phyloP scores from a whole-genome alignment of 2,888 invertebrate genomes.

The Melanchra persicariae region DNA sequence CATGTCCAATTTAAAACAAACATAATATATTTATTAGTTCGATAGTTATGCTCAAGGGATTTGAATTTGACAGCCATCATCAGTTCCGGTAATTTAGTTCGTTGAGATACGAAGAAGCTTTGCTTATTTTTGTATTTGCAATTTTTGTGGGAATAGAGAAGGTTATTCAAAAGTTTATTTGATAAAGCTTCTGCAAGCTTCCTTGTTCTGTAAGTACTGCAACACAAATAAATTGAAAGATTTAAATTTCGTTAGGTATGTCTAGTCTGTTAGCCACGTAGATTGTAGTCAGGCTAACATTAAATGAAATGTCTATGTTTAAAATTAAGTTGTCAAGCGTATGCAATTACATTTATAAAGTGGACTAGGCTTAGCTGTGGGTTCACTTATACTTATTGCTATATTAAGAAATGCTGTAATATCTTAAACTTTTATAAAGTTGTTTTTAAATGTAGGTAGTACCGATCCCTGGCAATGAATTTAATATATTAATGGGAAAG shows the following conservation, averaged over 20 bases:
- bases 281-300: conserved; percentile 22
- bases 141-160: no score
- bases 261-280: background rate
- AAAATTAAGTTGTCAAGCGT: conserved; percentile 51
- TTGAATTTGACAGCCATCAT: no score
- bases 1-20: no score
- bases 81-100: no score
- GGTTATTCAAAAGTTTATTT: background rate
- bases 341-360: conserved; percentile 16
- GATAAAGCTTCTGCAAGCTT: background rate
- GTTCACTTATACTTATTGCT: background rate
- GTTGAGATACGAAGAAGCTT: no score
- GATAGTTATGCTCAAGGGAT: no score
- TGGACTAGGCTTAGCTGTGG: background rate
- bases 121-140: no score
- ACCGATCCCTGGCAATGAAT: no score
- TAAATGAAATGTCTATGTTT: conserved; percentile 35
- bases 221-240: background rate
- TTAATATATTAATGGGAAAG: no score
- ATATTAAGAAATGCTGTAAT: background rate
- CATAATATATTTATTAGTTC: no score
- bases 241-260: background rate
- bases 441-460: no score
- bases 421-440: no score
- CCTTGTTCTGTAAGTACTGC: background rate